A percentile compares a stretch with the other conserved stretches of the same genome.
Conservation (phyloP, 2,113 vertebrate species). For the Jaculus jaculus region DNA sequence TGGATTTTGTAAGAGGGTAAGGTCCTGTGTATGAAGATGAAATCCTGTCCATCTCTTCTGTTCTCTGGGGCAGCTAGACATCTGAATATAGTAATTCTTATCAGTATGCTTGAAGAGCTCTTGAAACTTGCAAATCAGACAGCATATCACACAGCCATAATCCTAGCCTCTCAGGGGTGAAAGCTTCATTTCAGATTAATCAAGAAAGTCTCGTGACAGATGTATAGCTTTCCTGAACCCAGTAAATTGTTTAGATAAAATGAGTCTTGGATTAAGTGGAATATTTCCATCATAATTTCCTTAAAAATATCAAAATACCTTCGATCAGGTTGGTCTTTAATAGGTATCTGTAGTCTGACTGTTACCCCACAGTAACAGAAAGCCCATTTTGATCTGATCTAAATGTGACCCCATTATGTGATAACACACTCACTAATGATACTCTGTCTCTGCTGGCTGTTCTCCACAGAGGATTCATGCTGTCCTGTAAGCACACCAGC, state of each 20-base stretch:
- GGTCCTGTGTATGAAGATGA: background rate
- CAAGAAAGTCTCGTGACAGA: background rate
- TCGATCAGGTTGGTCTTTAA: background rate
- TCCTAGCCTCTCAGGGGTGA: background rate
- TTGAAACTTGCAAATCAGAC: slow-evolving; percentile 12
- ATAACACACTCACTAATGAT: background rate
- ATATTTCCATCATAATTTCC: background rate
- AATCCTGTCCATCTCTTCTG: background rate
- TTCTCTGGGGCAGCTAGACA: background rate
- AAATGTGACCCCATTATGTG: background rate
- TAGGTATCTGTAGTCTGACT: background rate
- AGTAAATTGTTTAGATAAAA: background rate
- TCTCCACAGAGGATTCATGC: background rate
- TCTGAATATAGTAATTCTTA: background rate
- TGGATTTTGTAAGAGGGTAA: background rate
- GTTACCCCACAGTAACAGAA: background rate
- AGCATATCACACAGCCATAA: background rate
- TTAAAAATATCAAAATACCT: background rate
- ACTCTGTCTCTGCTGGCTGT: background rate
- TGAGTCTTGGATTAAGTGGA: background rate
- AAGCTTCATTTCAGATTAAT: background rate
- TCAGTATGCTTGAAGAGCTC: background rate
- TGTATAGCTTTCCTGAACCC: background rate
- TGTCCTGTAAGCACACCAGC: background rate
- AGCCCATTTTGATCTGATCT: background rate